Percentiles rank a stretch among this genome's conserved stretches.
Evolutionary conservation across 2,797 vertebrate genomes (phyloP).

Genomic region (Bucorvus abyssinicus): DNA sequence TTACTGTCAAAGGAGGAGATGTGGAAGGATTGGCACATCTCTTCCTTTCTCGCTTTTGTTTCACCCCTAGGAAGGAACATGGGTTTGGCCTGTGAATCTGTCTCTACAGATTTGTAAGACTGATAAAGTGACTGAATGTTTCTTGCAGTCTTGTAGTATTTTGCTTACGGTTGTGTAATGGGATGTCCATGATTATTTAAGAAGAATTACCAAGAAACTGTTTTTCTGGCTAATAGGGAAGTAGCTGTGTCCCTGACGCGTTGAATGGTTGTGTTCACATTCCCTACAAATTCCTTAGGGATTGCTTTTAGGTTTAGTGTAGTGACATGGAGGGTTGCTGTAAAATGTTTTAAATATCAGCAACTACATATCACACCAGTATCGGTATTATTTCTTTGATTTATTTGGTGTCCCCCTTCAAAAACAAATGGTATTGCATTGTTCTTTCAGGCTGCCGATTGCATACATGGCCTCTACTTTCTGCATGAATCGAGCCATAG

Average conservation of each 20-base stretch:
- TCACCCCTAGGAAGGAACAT: background rate
- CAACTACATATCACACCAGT: background rate
- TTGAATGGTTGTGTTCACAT: background rate
- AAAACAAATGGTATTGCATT: background rate
- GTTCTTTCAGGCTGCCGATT: background rate
- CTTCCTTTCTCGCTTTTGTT: background rate
- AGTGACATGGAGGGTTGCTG: background rate
- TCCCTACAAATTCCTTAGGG: background rate
- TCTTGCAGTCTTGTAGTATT: background rate
- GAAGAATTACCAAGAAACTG: background rate
- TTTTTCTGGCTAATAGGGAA: background rate
- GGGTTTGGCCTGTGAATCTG: background rate
- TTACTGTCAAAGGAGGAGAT: constrained; percentile 16
- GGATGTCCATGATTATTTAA: background rate
- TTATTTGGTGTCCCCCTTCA: background rate
- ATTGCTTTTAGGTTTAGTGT: background rate
- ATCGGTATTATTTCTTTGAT: background rate
- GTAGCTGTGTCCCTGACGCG: background rate
- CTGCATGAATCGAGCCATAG: background rate
- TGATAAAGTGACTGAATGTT: background rate
- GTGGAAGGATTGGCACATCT: background rate
- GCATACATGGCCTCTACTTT: background rate
- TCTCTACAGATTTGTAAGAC: background rate
- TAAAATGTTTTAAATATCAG: background rate
- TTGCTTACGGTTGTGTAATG: background rate